phyloP scores from a whole-genome alignment of 2,888 invertebrate genomes.

The Sarcophaga caerulescens region DNA sequence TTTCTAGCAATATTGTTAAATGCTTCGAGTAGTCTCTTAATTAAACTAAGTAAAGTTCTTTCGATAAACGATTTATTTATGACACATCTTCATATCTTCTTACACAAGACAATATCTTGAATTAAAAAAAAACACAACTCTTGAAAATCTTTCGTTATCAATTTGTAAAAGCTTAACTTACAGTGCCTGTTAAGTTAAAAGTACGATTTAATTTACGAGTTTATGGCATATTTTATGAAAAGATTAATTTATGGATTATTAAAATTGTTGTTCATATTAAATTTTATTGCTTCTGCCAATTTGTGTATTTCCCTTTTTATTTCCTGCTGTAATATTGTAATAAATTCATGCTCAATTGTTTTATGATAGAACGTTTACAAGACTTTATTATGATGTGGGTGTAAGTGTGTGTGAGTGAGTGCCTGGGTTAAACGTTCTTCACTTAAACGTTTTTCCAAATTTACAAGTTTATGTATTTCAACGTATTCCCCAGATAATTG shows the following conservation, averaged over 20 bases:
- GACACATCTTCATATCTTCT: no score
- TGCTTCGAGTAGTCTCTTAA: no score
- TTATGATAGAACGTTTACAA: background rate
- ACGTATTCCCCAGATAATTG: slow-evolving; percentile 28
- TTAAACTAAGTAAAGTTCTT: no score
- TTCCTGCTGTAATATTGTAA: background rate
- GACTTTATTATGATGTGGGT: background rate
- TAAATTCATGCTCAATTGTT: slow-evolving; percentile 27
- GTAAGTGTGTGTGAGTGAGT: background rate
- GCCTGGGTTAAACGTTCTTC: background rate
- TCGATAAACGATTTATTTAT: no score
- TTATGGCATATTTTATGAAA: background rate
- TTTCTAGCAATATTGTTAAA: no score
- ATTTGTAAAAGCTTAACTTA: no score
- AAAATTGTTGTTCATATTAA: slow-evolving; percentile 19
- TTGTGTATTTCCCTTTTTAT: background rate
- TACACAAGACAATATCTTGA: no score
- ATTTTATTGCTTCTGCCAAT: slow-evolving; percentile 23
- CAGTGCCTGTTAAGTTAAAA: no score
- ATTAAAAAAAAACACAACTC: no score
- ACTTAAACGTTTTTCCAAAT: background rate
- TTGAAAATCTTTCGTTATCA: no score
- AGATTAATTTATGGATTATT: slow-evolving; percentile 18
- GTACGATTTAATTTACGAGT: background rate
- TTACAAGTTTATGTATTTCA: background rate